Percentiles rank a stretch among this genome's conserved stretches.
These are phyloP conservation scores for Cyanoderma ruficeps DNA, from an alignment of 2,113 vertebrate species.

Conservation along the genomic window DNA sequence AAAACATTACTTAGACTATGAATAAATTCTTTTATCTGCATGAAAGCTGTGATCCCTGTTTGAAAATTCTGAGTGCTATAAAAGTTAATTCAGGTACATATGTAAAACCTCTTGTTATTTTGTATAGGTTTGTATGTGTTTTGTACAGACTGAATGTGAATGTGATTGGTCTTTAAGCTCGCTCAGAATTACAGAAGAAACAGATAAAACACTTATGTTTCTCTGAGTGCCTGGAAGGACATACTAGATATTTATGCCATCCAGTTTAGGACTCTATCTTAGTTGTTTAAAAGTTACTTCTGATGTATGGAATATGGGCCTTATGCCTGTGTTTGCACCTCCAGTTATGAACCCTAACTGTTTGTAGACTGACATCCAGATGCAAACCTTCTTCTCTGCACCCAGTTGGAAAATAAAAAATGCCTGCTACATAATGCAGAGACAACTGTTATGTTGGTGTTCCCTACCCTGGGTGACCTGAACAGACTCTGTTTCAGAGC, in stretches of 20 bases:
- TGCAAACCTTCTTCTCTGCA: neutral
- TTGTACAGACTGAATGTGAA: neutral
- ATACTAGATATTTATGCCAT: neutral
- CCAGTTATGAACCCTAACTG: accelerated
- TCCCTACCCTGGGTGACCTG: neutral
- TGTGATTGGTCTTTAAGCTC: neutral
- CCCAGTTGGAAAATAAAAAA: neutral
- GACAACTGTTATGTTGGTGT: neutral
- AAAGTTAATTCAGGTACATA: neutral
- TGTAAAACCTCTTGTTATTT: neutral
- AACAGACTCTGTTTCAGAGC: neutral
- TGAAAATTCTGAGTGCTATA: neutral
- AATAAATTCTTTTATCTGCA: neutral
- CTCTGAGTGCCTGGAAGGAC: neutral
- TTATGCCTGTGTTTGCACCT: neutral
- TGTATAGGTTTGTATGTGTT: neutral
- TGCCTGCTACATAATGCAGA: accelerated
- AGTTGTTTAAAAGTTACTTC: neutral
- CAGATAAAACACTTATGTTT: neutral
- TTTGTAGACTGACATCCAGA: neutral
- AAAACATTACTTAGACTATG: neutral
- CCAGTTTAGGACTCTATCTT: neutral
- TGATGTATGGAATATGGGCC: neutral
- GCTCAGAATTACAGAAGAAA: neutral
- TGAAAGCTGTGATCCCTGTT: neutral